Evolutionary conservation across 1,140 invertebrate species (phyloP).

Genomic region (Meloidogyne chitwoodi): DNA sequence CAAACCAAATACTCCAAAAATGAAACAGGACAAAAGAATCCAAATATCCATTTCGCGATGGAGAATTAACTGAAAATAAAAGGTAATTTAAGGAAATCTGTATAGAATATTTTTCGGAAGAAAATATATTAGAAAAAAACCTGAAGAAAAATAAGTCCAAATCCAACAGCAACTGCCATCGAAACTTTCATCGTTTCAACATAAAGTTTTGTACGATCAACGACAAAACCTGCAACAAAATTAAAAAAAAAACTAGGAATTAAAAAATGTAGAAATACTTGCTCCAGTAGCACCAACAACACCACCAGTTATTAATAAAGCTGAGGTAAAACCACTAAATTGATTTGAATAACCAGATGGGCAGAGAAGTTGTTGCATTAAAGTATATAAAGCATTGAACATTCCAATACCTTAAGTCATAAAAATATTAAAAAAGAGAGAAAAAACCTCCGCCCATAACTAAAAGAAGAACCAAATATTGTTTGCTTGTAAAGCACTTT

Average conservation of each 20-base stretch:
- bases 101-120: neutral
- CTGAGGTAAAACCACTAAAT: constrained; percentile 48
- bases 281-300: constrained; percentile 53
- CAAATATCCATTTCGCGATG: constrained; percentile 34
- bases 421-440: neutral
- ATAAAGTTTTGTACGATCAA: constrained; percentile 55
- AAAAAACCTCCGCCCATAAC: constrained; percentile 49
- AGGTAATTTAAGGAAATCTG: neutral
- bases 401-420: constrained; percentile 47
- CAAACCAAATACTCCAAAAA: constrained; percentile 56
- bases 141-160: constrained; percentile 55
- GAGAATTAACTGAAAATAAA: constrained; percentile 40
- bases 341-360: constrained; percentile 53
- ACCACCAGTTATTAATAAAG: constrained; percentile 58
- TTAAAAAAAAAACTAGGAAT: constrained; percentile 8
- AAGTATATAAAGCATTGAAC: constrained; percentile 59
- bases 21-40: constrained; percentile 46
- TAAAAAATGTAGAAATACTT: constrained; percentile 21
- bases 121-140: constrained; percentile 4
- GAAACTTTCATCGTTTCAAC: constrained; percentile 56
- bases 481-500: constrained; percentile 46
- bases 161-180: constrained; percentile 53
- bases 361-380: constrained; percentile 57
- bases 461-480: constrained; percentile 52
- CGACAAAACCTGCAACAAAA: constrained; percentile 49